A percentile compares a stretch with the other conserved stretches of the same genome.
Conservation (phyloP, 2,888 invertebrate genomes). For the Stenchaetothrips biformis region DNA sequence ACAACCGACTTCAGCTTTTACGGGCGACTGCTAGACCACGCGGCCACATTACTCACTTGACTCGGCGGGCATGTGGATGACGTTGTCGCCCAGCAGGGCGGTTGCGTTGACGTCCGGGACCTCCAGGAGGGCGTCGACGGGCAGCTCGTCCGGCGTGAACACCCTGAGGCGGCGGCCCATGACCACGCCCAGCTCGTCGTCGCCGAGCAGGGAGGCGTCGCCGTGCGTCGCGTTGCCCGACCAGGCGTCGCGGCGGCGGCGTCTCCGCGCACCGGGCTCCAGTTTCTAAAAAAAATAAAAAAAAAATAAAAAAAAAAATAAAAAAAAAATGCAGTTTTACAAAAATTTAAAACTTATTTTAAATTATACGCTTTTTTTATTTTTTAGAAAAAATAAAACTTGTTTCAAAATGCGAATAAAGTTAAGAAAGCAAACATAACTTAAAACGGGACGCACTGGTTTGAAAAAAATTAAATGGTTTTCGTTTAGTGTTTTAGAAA, state of each 20-base stretch:
- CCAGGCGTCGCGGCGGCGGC: constrained; percentile 45
- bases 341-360: too few species aligned
- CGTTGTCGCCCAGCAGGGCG: constrained; percentile 43
- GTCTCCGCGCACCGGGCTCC: constrained; percentile 48
- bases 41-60: constrained; percentile 36
- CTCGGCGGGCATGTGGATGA: constrained; percentile 42
- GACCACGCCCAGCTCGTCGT: not conserved
- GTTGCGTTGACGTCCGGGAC: not conserved
- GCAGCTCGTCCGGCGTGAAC: constrained; percentile 35
- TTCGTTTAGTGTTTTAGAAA: too few species aligned
- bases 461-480: too few species aligned
- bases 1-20: not conserved
- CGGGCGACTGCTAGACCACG: not conserved
- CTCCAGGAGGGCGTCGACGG: constrained; percentile 11
- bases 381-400: too few species aligned
- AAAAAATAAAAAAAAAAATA: not conserved
- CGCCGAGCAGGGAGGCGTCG: constrained; percentile 45
- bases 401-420: too few species aligned
- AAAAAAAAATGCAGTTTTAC: too few species aligned
- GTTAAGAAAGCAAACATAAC: too few species aligned
- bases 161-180: constrained; percentile 30
- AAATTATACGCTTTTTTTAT: too few species aligned
- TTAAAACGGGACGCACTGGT: too few species aligned
- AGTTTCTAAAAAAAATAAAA: constrained; percentile 32
- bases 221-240: constrained; percentile 44